phyloP scores from a whole-genome alignment of 2,113 vertebrate genomes.

The Butorides virescens region DNA sequence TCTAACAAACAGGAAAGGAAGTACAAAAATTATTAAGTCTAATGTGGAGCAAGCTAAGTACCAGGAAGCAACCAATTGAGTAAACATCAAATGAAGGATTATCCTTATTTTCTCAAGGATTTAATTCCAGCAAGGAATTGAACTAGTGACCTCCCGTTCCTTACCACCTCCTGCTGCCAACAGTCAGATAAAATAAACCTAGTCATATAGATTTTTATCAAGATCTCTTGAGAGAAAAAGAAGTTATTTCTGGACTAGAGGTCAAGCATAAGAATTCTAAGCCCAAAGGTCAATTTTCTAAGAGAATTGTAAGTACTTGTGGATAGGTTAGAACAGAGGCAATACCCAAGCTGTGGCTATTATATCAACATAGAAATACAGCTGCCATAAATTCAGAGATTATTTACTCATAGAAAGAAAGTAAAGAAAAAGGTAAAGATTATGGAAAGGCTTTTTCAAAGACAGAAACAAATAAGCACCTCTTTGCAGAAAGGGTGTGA shows the following conservation, averaged over 20 bases:
- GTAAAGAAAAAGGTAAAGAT: not conserved
- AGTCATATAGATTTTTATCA: not conserved
- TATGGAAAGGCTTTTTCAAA: not conserved
- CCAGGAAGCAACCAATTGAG: not conserved
- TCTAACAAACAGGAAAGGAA: not conserved
- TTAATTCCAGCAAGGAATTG: not conserved
- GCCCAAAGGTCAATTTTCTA: not conserved
- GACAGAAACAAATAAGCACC: not conserved
- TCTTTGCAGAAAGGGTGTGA: not conserved
- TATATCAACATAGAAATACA: not conserved
- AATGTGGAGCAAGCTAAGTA: not conserved
- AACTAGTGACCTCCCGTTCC: not conserved
- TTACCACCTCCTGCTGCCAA: not conserved
- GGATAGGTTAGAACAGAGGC: not conserved
- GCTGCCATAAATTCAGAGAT: not conserved
- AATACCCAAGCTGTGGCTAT: not conserved
- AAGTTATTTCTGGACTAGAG: not conserved
- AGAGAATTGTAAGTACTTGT: not conserved
- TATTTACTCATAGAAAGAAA: not conserved
- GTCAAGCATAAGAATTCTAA: not conserved
- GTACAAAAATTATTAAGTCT: not conserved
- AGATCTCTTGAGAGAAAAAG: not conserved
- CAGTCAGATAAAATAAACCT: slow-evolving; percentile 6
- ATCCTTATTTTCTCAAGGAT: slow-evolving; percentile 2
- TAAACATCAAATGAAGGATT: not conserved